Base-by-base conservation (phyloP, 1,140 invertebrate genomes). In the Andrena cerasifolii region DNA sequence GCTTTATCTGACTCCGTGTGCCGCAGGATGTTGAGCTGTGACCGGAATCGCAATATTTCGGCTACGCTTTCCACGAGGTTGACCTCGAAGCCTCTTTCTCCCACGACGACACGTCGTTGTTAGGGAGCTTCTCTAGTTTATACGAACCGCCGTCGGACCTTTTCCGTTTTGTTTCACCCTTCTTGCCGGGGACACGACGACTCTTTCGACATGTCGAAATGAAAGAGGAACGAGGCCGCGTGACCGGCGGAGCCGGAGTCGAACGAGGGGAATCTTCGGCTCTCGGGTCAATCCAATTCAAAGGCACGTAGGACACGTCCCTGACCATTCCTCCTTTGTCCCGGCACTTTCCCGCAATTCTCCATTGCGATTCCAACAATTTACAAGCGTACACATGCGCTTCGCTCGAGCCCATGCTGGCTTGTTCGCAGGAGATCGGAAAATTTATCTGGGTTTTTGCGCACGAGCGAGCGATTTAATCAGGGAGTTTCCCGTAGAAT, bases 31-130 rank as follows among this genome's bases (percentile, higher is more conserved):
- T 74, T 63, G 68, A 77, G 33, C 51, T 84, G 68, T 85, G 83
- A 85, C 78, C 80, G 78, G 83, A 85, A 85, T 85, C 78, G 78
- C 78, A 80, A 85, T 83, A 85, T 74, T 83, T 80, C 80, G 78
- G 51, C 67, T 74, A 83, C 77, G 77, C 75, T 84, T 82, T 79
- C 76, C 76, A 62, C 80, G 54, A 72, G 77, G 71, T 72, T 82
- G 61, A 51, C 65, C 71, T 53, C 40, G 59, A 62, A 68, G 49
- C 59, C 72, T 8, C 12, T 16, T 40, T 51, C 18, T 43, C 36
- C 62, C 54, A 0, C 28, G 54, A 33, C 56, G 28, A 66, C 54
- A 56, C 56, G 49, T 62, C 63, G 61, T 73, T 73, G 61, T 79
- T 72, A 66, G 28, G 68, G 40, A 49, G n/a, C n/a, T n/a, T 49